These are phyloP conservation scores for Cerastis rubricosa DNA, from an alignment of 2,888 invertebrate genomes.

Conservation along the genomic window DNA sequence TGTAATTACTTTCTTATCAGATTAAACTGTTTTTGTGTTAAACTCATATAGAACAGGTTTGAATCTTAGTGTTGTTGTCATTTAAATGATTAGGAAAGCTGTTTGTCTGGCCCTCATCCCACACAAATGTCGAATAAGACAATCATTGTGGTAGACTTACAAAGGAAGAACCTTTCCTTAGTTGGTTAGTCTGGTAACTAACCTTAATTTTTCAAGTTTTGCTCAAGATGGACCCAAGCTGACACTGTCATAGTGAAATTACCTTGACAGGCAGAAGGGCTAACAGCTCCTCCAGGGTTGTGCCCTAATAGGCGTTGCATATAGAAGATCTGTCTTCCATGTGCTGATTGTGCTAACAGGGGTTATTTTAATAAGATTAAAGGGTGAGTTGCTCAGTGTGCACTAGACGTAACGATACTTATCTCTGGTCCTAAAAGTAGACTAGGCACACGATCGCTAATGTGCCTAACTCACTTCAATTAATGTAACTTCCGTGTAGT, in stretches of 20 bases:
- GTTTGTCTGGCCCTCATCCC: neutral
- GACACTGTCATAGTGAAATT: neutral
- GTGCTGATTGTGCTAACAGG: neutral
- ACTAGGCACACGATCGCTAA: neutral
- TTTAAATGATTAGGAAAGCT: neutral
- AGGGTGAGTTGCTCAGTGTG: neutral
- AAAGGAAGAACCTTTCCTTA: neutral
- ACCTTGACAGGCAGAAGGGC: neutral
- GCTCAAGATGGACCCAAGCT: neutral
- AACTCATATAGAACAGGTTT: conserved; percentile 5
- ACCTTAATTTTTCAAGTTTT: neutral
- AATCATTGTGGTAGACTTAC: neutral
- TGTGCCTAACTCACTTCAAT: neutral
- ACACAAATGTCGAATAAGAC: neutral
- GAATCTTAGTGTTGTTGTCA: conserved; percentile 9
- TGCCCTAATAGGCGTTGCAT: neutral
- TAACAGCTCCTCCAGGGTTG: neutral
- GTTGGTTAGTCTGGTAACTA: neutral
- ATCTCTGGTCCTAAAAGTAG: conserved; percentile 1
- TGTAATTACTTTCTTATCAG: conserved; percentile 22
- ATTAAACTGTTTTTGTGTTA: conserved; percentile 9
- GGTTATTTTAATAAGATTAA: neutral
- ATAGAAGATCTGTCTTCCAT: neutral
- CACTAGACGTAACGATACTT: neutral
- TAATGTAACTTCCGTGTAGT: conserved; percentile 32